Percentiles rank a stretch among this genome's conserved stretches.
These are phyloP conservation scores for Diploptera punctata DNA, from an alignment of 2,888 invertebrate species.

Conservation along the genomic window DNA sequence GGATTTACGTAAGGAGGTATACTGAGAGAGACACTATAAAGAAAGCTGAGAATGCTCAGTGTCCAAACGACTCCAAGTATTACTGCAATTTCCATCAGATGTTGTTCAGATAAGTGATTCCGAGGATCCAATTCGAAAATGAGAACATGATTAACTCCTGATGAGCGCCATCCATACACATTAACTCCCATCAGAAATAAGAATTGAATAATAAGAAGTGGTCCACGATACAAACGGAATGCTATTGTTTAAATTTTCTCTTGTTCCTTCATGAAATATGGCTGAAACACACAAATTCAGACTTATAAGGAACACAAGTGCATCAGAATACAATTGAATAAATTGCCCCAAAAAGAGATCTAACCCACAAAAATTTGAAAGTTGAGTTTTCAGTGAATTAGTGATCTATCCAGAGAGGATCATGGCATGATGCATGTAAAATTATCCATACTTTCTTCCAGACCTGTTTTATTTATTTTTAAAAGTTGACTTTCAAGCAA, in stretches of 20 bases:
- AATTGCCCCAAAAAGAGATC: too few relatives aligned
- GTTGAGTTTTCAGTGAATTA: too few relatives aligned
- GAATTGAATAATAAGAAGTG: conserved; percentile 90
- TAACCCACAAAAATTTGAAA: too few relatives aligned
- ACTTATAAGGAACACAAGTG: too few relatives aligned
- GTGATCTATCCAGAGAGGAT: too few relatives aligned
- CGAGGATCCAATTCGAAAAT: conserved; percentile 97
- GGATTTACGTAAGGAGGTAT: conserved; percentile 95
- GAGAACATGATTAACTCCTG: conserved; percentile 96
- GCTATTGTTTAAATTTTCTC: conserved; percentile 64
- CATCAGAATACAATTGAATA: too few relatives aligned
- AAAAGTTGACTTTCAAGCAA: too few relatives aligned
- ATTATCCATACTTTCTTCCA: too few relatives aligned
- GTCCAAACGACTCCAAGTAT: conserved; percentile 96
- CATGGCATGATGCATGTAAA: too few relatives aligned
- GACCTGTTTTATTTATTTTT: too few relatives aligned
- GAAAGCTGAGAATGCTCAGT: conserved; percentile 83
- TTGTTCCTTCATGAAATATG: conserved; percentile 73
- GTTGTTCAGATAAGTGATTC: conserved; percentile 92
- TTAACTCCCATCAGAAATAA: conserved; percentile 95
- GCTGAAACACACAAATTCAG: too few relatives aligned
- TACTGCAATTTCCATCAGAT: conserved; percentile 92
- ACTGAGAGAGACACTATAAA: conserved; percentile 66
- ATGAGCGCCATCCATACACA: conserved; percentile 96
- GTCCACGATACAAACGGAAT: conserved; percentile 91